A percentile compares a stretch with the other conserved stretches of the same genome.
Conservation (phyloP, 2,888 invertebrate species). For the Papilio gigon region DNA sequence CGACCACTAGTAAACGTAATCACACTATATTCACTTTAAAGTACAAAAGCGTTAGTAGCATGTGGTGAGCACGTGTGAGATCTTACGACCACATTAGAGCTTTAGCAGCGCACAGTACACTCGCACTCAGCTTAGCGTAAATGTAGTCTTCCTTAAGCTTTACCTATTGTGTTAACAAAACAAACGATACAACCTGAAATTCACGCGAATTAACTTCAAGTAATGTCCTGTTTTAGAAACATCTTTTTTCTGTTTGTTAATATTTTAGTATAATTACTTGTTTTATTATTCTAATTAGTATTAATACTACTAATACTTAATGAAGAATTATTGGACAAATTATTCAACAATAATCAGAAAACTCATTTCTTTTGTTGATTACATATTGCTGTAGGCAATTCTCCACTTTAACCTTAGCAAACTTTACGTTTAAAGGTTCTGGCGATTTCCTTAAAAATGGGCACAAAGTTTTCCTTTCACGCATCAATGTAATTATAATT, state of each 20-base stretch:
- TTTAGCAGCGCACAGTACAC: neutral
- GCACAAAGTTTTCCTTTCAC: too few species aligned
- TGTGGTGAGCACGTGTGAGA: neutral
- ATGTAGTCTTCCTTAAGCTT: neutral
- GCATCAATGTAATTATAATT: too few species aligned
- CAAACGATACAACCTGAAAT: neutral
- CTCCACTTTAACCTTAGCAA: too few species aligned
- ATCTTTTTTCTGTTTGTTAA: neutral
- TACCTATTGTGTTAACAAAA: neutral
- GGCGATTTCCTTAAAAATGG: too few species aligned
- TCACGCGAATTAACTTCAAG: neutral
- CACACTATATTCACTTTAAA: neutral
- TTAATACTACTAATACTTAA: too few species aligned
- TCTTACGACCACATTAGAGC: slow-evolving; percentile 1
- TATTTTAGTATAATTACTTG: neutral
- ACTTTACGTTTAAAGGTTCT: too few species aligned
- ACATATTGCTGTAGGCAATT: too few species aligned
- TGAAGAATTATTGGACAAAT: too few species aligned
- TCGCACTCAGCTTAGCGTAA: neutral
- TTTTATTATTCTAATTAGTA: too few species aligned
- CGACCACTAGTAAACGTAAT: neutral
- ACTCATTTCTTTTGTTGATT: too few species aligned
- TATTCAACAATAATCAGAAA: too few species aligned
- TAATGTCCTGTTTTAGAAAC: neutral
- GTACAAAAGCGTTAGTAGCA: neutral